Conservation (phyloP, 2,113 vertebrate species). For the Equus quagga region DNA sequence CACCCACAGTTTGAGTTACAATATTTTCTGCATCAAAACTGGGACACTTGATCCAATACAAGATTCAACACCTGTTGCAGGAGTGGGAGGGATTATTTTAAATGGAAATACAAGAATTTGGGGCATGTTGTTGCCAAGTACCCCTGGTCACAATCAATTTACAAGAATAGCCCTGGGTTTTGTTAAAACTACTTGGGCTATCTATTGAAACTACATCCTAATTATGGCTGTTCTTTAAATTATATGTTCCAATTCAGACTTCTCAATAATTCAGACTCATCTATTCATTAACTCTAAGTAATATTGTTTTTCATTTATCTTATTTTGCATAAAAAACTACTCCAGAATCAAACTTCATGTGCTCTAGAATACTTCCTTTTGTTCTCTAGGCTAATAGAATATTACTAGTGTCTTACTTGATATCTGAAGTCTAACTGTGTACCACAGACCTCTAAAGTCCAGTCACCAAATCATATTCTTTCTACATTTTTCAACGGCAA, state of each 20-base stretch:
- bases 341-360: not conserved
- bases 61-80: not conserved
- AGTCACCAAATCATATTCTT: not conserved
- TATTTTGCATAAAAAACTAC: not conserved
- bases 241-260: not conserved
- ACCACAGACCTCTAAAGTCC: not conserved
- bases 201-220: not conserved
- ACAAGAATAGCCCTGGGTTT: not conserved
- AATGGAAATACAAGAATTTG: not conserved
- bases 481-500: not conserved
- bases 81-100: not conserved
- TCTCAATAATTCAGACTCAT: not conserved
- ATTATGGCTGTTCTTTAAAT: not conserved
- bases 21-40: constrained; percentile 11
- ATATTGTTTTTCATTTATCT: not conserved
- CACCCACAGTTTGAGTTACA: not conserved
- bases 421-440: not conserved
- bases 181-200: not conserved
- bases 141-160: not conserved
- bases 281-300: not conserved
- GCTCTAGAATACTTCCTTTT: not conserved
- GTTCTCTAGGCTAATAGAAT: not conserved
- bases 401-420: not conserved
- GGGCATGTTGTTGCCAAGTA: not conserved
- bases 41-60: not conserved